Percentiles rank a stretch among this genome's conserved stretches.
These are phyloP conservation scores for Adoxophyes honmai DNA, from an alignment of 1,140 invertebrate species.

Conservation along the genomic window DNA sequence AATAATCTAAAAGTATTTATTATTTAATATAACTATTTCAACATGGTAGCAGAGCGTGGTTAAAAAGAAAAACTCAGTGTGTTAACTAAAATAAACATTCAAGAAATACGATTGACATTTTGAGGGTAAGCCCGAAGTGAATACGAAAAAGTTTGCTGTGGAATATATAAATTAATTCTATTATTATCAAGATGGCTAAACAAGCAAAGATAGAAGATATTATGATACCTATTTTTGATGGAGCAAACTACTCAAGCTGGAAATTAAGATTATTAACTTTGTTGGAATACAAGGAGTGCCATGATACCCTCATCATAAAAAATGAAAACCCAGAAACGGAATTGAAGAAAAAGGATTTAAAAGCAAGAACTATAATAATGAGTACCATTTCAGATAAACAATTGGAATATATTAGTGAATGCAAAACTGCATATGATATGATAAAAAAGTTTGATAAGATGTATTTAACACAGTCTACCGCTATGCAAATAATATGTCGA, in stretches of 20 bases:
- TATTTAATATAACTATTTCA: not conserved
- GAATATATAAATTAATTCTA: not conserved
- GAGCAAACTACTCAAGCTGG: conserved; percentile 42
- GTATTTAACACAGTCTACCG: conserved; percentile 40
- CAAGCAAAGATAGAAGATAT: conserved; percentile 35
- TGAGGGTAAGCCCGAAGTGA: too few species aligned
- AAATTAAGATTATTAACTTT: conserved; percentile 37
- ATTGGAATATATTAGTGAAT: conserved; percentile 36
- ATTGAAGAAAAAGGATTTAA: conserved; percentile 30
- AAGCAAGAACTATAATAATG: conserved; percentile 39
- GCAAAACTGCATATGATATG: conserved; percentile 35
- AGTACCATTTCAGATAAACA: conserved; percentile 42
- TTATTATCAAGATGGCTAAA: conserved; percentile 28
- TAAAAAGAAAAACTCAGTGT: not conserved
- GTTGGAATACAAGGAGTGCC: too few species aligned
- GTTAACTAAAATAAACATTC: not conserved
- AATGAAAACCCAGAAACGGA: too few species aligned
- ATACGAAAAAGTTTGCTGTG: not conserved
- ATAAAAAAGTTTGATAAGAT: conserved; percentile 40
- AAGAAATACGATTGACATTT: too few species aligned
- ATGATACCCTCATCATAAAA: too few species aligned
- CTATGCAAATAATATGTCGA: conserved; percentile 46
- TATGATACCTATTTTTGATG: conserved; percentile 43
- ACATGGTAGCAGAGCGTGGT: conserved; percentile 16
- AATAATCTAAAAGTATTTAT: too few species aligned